Base-by-base conservation (phyloP, 2,888 invertebrate species). In the Griposia aprilina region DNA sequence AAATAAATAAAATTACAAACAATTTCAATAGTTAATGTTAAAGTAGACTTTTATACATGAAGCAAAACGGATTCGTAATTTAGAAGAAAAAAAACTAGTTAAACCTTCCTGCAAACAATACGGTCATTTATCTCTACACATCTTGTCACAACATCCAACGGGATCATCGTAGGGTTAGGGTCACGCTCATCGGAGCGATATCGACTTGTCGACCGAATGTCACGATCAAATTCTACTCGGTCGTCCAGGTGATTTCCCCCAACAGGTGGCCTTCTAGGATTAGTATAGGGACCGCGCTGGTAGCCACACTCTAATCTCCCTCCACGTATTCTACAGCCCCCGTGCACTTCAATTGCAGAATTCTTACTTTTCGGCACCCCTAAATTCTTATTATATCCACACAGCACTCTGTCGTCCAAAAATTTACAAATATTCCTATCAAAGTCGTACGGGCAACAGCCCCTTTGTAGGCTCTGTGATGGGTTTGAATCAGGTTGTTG, bases 281-380 rank as follows among this genome's bases (percentile, higher is more conserved):
- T 91, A 0, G 81, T 89, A 60, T 87, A 95, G 4, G 95, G 95
- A 3, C 87, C 90, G 4, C 91, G 80, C 0, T 89, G 77, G 79
- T 96, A 96, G 0, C 96, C 96, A 85, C 96, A 96, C 85, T 96
- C 96, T 26, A 96, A 30, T 78, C 96, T 92, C 1, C 93, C 94
- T 20, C 91, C 90, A 15, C 93, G 91, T 60, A 95, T 67, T 52
- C 93, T 91, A 79, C 96, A 96, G 0, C 93, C 94, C 26, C 91
- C 91, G 20, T 89, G 78, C 17, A 94, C 74, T 4, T 90, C 74
- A 8, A 88, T 41, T 0, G 82, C 72, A 0, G 65, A 76, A 36
- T 91, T 80, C 6, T 90, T 87, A 67, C 86, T 89, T 15, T 80
- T 62, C 13, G 92, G 90, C 3, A 62, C 80, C 0, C 95, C 96